phyloP scores from a whole-genome alignment of 2,888 invertebrate species.

The Oeneis ivallda region DNA sequence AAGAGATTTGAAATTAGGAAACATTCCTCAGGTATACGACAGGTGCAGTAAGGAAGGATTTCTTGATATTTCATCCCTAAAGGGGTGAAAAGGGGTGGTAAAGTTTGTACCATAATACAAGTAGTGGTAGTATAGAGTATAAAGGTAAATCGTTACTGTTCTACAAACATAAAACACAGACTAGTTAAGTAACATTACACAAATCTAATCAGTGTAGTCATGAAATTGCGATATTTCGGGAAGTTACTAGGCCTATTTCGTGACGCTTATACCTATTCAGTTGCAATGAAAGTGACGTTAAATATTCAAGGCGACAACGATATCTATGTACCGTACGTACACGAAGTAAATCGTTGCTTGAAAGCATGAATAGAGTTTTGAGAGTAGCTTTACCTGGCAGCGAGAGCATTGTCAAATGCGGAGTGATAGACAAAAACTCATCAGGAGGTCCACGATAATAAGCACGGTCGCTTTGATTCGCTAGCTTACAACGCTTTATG shows the following conservation, averaged over 20 bases:
- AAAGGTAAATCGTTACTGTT: no score
- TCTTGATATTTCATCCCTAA: no score
- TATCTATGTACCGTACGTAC: no score
- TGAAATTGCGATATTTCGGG: background rate
- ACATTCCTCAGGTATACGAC: no score
- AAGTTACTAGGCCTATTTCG: background rate
- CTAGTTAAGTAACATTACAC: no score
- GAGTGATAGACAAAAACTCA: slow-evolving; percentile 20
- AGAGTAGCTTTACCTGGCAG: slow-evolving; percentile 3
- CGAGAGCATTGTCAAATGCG: slow-evolving; percentile 8
- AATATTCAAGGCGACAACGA: background rate
- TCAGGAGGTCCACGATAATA: slow-evolving; percentile 20
- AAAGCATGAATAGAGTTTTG: slow-evolving; percentile 10
- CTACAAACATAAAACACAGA: no score
- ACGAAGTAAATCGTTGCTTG: slow-evolving; percentile 2
- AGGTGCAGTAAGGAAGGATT: no score
- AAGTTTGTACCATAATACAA: no score
- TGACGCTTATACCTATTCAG: background rate
- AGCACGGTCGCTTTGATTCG: slow-evolving; percentile 19
- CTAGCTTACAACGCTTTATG: slow-evolving; percentile 13
- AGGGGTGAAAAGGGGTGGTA: no score
- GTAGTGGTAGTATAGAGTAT: no score
- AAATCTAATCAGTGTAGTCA: background rate
- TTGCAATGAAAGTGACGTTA: background rate
- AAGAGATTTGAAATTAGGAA: no score